phyloP scores from a whole-genome alignment of 2,888 invertebrate genomes.

The Homarus gammarus region DNA sequence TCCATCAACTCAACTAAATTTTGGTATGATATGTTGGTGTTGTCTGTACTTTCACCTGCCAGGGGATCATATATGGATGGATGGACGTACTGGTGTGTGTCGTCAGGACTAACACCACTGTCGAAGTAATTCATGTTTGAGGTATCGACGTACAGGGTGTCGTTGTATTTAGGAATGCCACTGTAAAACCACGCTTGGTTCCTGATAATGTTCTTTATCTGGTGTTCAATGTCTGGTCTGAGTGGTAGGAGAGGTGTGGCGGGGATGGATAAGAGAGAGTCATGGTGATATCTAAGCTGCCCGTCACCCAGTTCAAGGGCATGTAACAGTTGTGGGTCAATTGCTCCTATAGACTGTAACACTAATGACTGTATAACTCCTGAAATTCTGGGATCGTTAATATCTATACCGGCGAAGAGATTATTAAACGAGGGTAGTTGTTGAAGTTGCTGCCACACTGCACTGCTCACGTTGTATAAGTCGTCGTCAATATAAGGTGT shows the following conservation, averaged over 20 bases:
- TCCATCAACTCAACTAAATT: background rate
- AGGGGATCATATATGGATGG: background rate
- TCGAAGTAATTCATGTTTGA: background rate
- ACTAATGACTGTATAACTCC: conserved; percentile 9
- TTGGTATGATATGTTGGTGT: background rate
- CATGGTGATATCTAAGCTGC: background rate
- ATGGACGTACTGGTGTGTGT: background rate
- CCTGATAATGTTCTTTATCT: background rate
- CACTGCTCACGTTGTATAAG: background rate
- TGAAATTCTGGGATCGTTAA: conserved; percentile 14
- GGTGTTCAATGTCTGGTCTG: background rate
- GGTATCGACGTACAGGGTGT: background rate
- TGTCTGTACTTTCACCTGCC: background rate
- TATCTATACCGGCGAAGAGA: conserved; percentile 22
- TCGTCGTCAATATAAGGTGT: background rate
- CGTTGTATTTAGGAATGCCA: background rate
- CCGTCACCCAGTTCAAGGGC: background rate
- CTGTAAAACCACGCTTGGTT: background rate
- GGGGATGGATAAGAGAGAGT: background rate
- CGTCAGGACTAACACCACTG: background rate
- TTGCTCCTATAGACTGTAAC: background rate
- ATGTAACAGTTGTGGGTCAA: conserved; percentile 23
- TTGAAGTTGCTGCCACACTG: conserved; percentile 17
- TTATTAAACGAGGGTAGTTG: background rate
- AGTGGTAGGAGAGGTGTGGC: background rate